phyloP scores from a whole-genome alignment of 2,888 invertebrate genomes.

The Platynereis dumerilii region DNA sequence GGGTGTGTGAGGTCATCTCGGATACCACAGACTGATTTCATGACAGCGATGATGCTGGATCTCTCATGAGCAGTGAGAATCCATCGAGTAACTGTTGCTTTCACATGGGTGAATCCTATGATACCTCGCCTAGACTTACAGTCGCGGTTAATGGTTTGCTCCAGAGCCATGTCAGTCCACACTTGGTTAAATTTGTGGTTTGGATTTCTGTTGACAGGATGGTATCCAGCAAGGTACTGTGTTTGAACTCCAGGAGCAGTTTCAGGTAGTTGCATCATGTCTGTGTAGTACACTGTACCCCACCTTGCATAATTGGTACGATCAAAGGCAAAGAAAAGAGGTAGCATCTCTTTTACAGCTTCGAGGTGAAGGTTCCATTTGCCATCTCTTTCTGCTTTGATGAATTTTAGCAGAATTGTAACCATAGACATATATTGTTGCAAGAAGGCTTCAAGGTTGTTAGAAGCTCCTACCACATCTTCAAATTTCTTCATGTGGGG shows the following conservation, averaged over 20 bases:
- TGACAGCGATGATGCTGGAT: too few relatives aligned
- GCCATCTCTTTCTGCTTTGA: too few relatives aligned
- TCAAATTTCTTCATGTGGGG: too few relatives aligned
- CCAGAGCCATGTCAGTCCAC: background rate
- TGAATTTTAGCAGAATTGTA: too few relatives aligned
- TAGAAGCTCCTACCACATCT: too few relatives aligned
- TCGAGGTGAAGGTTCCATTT: too few relatives aligned
- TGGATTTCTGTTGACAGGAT: background rate
- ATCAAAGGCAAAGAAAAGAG: background rate
- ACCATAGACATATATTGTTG: too few relatives aligned
- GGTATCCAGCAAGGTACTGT: background rate
- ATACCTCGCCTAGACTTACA: background rate
- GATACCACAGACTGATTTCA: too few relatives aligned
- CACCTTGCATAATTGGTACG: constrained; percentile 1
- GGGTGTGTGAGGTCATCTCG: background rate
- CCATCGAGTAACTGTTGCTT: background rate
- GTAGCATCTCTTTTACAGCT: background rate
- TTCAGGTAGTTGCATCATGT: background rate
- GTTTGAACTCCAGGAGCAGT: background rate
- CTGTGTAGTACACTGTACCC: background rate
- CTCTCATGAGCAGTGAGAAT: too few relatives aligned
- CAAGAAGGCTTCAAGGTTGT: too few relatives aligned
- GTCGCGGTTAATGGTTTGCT: background rate
- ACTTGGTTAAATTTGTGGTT: background rate
- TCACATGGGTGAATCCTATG: background rate